Evolutionary conservation across 2,888 invertebrate genomes (phyloP).

Genomic region (Pseudanteris insignis): DNA sequence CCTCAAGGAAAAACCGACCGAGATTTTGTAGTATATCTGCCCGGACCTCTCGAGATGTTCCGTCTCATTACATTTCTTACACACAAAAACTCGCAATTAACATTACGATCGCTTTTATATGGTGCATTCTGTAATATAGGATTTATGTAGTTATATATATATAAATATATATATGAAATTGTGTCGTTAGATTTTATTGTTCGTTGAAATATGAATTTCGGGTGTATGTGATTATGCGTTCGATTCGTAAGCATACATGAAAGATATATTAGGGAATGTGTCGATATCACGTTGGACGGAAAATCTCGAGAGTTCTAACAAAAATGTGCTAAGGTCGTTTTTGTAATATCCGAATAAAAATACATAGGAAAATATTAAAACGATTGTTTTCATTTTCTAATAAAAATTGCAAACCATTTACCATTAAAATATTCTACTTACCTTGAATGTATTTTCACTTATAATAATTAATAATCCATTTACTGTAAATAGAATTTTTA

Average conservation of each 20-base stretch:
- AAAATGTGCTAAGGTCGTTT: slow-evolving; percentile 60
- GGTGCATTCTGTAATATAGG: slow-evolving; percentile 37
- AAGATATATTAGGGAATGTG: slow-evolving; percentile 35
- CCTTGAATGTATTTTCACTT: no score
- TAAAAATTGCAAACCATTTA: no score
- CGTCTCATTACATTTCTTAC: slow-evolving; percentile 43
- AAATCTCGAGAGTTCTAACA: slow-evolving; percentile 53
- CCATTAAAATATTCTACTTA: no score
- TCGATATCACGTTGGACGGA: slow-evolving; percentile 45
- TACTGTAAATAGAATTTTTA: no score
- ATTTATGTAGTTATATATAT: slow-evolving; percentile 13
- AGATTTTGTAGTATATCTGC: slow-evolving; percentile 60
- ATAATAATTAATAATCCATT: no score
- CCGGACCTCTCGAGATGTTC: slow-evolving; percentile 56
- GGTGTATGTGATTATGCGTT: no score
- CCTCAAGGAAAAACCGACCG: slow-evolving; percentile 56
- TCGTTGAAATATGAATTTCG: no score
- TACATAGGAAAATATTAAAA: slow-evolving; percentile 57
- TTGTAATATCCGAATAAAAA: slow-evolving; percentile 63
- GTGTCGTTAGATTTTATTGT: no score
- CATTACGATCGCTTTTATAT: slow-evolving; percentile 32
- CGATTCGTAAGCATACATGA: slow-evolving; percentile 3
- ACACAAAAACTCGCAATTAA: slow-evolving; percentile 13
- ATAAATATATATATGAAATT: not conserved
- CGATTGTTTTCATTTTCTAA: slow-evolving; percentile 1